Evolutionary conservation across 2,888 invertebrate genomes (phyloP).

Genomic region (Salticus scenicus): DNA sequence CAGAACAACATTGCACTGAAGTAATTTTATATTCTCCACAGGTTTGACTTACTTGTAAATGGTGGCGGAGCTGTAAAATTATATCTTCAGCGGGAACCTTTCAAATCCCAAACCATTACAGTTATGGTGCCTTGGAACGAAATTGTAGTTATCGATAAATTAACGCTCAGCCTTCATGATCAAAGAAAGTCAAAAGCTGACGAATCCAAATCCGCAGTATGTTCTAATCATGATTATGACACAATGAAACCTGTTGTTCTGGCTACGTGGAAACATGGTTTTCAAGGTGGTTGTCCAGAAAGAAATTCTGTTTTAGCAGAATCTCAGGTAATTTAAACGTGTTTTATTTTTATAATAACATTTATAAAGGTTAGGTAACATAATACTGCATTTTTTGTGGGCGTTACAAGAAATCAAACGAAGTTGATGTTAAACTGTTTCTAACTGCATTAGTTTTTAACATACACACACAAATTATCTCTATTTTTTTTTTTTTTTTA

Average conservation of each 20-base stretch:
- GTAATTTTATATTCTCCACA: conserved; percentile 75
- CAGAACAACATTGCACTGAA: no score
- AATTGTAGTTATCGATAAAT: conserved; percentile 86
- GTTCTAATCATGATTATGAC: conserved; percentile 91
- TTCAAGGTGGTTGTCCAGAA: conserved; percentile 88
- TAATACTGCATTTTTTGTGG: no score
- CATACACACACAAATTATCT: no score
- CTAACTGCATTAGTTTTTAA: no score
- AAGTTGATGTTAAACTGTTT: not conserved
- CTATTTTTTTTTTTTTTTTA: no score
- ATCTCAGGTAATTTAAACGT: conserved; percentile 82
- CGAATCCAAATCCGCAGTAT: conserved; percentile 78
- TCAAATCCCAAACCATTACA: conserved; percentile 88
- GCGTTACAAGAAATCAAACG: no score
- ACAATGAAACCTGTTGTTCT: conserved; percentile 88
- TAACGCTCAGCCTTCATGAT: conserved; percentile 71
- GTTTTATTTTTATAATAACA: not conserved
- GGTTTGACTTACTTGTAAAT: conserved; percentile 99
- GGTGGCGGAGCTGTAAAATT: conserved; percentile 98
- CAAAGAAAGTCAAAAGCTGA: conserved; percentile 51
- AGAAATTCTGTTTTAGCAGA: conserved; percentile 90
- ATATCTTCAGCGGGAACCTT: conserved; percentile 96
- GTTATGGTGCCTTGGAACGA: conserved; percentile 98
- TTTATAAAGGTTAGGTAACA: not conserved
- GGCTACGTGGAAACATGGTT: conserved; percentile 92